Base-by-base conservation (phyloP, 2,113 vertebrate genomes). In the Cochlearius cochlearius region DNA sequence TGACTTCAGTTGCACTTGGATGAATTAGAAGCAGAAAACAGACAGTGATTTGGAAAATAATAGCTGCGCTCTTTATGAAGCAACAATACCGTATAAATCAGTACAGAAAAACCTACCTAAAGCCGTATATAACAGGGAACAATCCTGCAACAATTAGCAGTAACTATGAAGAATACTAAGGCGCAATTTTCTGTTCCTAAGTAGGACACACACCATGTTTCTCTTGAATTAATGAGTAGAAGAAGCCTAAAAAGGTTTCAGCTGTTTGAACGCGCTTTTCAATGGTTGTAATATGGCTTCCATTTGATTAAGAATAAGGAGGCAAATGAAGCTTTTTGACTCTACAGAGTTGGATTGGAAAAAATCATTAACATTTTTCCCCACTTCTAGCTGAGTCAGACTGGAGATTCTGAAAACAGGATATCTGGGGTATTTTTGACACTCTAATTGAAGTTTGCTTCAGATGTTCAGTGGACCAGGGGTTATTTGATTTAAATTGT, bases 401-500 rank as follows among this genome's bases (percentile, higher is more conserved):
- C 18, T 41, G 26, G 36, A 67, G 43, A 78, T 81, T 67, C 68
- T 72, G 63, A 71, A 64, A 90, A 53, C 62, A 38, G 34, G 25
- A 9, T 85, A 85, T 92, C 26, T 69, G 47, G 62, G 45, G 32
- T 72, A 80, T 94, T 97, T 97, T 92, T 82, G 81, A 62, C 32
- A 52, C 16, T 87, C 91, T 67, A 88, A 60, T 25, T 78, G 52
- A 84, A 16, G 18, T 71, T 89, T 92, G n/a, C 34, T 94, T 94
- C 68, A 87, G 49, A 76, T 86, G 94, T 78, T 81, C 72, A 64
- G 43, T 53, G 43, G 56, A 64, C 23, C 5, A 29, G 36, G 29
- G 7, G 14, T 67, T 90, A 58, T 86, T 90, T 88, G 18, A 71
- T 94, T 88, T 80, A 77, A 90, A 92, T 71, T 88, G 14, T 23